Evolutionary conservation across 2,797 vertebrate genomes (phyloP), one percentile per base, ranked within the genome.

Genomic region (Threskiornis aethiopicus): DNA sequence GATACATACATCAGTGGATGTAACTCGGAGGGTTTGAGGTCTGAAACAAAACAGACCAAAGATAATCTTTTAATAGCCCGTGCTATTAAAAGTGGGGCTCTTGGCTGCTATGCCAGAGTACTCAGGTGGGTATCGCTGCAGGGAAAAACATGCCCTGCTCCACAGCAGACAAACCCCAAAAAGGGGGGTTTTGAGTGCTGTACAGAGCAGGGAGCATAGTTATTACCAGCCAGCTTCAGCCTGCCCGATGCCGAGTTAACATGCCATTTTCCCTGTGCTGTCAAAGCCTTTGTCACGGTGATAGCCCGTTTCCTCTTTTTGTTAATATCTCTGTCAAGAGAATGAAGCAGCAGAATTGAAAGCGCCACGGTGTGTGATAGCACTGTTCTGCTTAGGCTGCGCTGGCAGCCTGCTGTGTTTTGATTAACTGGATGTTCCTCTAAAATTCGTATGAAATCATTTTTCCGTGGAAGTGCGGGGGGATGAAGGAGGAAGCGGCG

Each of bases 251-350:
- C 69, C 4, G 64, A 93, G 92, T 62, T 95, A 94, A 94, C 72
- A 16, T 84, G 87, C 84, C 82, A 79, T 89, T 96, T 93, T 96
- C 92, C 78, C 71, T 39, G 42, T 22, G 78, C 96, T 97, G 94
- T 96, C 96, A 96, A 92, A 96, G 92, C 62, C 87, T 96, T 93
- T 96, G 94, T 96, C 92, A 91, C 37, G 0, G 93, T 96, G 96
- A 97, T 94, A 93, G 91, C 69, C 87, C 29, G 37, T 96, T 97
- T 97, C 96, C 94, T 91, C 94, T 96, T 97, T 92, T 90, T 90
- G 94, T 96, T 97, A 97, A 94, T 97, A 90, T 97, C 82, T 93
- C 89, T 93, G 93, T 94, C 94, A 93, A 84, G 92, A 88, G 92
- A 92, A 96, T 25, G 92, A 97, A 95, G 95, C 62, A 71, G 87